Evolutionary conservation across 2,888 invertebrate species (phyloP).

Genomic region (Pegoplata infirma): DNA sequence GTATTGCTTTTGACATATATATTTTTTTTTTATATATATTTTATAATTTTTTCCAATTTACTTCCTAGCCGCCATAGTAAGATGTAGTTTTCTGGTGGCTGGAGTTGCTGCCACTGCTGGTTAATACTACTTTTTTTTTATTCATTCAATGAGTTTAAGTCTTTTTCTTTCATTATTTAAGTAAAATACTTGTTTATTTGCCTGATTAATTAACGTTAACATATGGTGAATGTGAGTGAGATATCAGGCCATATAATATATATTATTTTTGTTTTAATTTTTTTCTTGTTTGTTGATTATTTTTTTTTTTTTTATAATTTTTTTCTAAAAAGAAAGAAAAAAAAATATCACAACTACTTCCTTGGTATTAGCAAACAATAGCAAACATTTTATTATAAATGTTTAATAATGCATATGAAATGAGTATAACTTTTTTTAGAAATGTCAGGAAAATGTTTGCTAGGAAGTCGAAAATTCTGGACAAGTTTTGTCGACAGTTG

Average conservation of each 20-base stretch:
- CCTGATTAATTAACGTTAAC: constrained; percentile 64
- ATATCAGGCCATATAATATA: constrained; percentile 46
- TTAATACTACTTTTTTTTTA: neutral
- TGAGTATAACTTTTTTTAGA: too few relatives aligned
- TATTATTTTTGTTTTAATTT: constrained; percentile 50
- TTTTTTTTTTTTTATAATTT: neutral
- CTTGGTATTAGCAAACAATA: constrained; percentile 59
- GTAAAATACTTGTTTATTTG: constrained; percentile 62
- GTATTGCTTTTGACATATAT: constrained; percentile 56
- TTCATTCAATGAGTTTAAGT: neutral
- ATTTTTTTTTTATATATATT: constrained; percentile 16
- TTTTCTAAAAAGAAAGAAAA: constrained; percentile 26
- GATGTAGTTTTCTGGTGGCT: constrained; percentile 41
- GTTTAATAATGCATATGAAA: too few relatives aligned
- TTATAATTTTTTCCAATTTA: constrained; percentile 32
- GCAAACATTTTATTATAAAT: constrained; percentile 30
- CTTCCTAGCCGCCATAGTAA: constrained; percentile 52
- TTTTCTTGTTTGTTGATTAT: neutral
- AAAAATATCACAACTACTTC: constrained; percentile 54
- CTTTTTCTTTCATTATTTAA: constrained; percentile 38
- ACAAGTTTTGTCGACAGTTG: too few relatives aligned
- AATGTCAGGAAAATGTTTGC: too few relatives aligned
- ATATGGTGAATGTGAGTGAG: constrained; percentile 53
- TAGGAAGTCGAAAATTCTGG: too few relatives aligned
- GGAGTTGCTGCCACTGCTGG: constrained; percentile 10